These are phyloP conservation scores for Microplitis deprimator DNA, from an alignment of 2,888 invertebrate genomes.

Conservation along the genomic window DNA sequence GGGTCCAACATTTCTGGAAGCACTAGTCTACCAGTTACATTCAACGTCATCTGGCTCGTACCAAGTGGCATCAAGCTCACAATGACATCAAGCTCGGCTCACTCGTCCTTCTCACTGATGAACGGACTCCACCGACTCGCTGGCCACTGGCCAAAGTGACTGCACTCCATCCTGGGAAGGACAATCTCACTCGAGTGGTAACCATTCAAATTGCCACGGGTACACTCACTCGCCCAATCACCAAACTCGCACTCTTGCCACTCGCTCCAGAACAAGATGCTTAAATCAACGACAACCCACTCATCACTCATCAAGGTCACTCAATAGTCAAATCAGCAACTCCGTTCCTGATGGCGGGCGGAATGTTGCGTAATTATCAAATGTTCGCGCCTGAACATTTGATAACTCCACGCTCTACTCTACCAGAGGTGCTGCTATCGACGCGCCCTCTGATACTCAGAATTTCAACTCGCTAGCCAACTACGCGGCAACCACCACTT, in stretches of 20 bases:
- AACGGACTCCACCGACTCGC: no score
- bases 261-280: background rate
- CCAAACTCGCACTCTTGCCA: conserved; percentile 42
- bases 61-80: conserved; percentile 35
- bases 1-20: conserved; percentile 37
- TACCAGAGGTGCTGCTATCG: no score
- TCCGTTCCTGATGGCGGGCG: background rate
- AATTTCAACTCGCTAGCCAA: no score
- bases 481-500: no score
- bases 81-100: conserved; percentile 26
- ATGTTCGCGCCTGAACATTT: no score
- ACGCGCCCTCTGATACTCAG: no score
- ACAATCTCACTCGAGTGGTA: conserved; percentile 43
- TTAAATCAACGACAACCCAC: no score
- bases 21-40: conserved; percentile 35
- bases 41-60: background rate
- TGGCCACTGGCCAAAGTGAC: no score
- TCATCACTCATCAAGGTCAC: no score
- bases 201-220: conserved; percentile 47
- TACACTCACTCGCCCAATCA: conserved; percentile 43
- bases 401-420: no score
- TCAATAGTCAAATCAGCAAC: background rate
- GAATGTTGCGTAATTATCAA: no score
- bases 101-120: conserved; percentile 44
- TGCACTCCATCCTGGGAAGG: no score